Conservation (phyloP, 2,797 vertebrate species). For the Lates japonicus region DNA sequence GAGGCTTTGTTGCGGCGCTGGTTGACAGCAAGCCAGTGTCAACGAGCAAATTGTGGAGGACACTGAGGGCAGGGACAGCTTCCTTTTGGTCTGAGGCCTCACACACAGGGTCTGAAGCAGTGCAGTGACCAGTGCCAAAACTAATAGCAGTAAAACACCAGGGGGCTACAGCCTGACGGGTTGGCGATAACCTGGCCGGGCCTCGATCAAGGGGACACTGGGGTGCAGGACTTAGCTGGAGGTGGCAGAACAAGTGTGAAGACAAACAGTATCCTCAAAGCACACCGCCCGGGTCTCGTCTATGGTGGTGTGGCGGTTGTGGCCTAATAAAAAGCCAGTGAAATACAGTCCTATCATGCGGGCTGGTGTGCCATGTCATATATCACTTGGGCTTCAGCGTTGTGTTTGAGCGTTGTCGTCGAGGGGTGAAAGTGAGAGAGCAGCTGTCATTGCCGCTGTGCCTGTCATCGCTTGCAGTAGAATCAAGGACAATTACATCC, state of each 20-base stretch:
- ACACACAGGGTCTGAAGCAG: conserved; percentile 69
- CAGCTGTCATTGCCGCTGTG: conserved; percentile 53
- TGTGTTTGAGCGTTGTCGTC: conserved; percentile 46
- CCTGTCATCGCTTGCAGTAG: conserved; percentile 53
- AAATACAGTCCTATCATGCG: conserved; percentile 68
- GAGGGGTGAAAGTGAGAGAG: conserved; percentile 70
- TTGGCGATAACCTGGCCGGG: conserved; percentile 65
- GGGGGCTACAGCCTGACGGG: conserved; percentile 65
- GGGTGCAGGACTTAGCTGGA: conserved; percentile 58
- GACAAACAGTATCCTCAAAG: conserved; percentile 65
- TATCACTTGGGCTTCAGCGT: conserved; percentile 62
- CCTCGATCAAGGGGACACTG: conserved; percentile 60
- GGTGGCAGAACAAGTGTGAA: conserved; percentile 53
- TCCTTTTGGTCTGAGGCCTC: conserved; percentile 57
- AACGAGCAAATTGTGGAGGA: conserved; percentile 65
- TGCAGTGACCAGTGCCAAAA: conserved; percentile 67
- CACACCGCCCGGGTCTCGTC: conserved; percentile 36
- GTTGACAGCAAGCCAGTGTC: conserved; percentile 49
- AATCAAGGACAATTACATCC: conserved; percentile 70
- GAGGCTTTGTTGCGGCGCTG: conserved; percentile 21
- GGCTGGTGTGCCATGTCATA: conserved; percentile 63
- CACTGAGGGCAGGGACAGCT: conserved; percentile 61
- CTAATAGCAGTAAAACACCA: conserved; percentile 70
- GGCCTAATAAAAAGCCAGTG: conserved; percentile 64
- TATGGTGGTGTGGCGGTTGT: conserved; percentile 58